phyloP scores from a whole-genome alignment of 1,140 invertebrate genomes.

The Hirudo medicinalis region DNA sequence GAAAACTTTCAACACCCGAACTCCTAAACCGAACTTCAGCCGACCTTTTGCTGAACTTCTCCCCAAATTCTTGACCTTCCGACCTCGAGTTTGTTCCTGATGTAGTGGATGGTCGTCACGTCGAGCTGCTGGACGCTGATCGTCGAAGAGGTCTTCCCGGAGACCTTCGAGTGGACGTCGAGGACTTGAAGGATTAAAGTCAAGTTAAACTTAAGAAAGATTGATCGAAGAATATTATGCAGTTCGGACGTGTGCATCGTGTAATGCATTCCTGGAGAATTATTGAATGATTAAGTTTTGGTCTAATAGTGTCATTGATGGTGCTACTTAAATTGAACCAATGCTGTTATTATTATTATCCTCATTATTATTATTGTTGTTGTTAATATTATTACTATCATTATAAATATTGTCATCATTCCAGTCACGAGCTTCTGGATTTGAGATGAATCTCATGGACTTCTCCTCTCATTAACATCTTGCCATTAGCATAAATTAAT shows the following conservation, averaged over 20 bases:
- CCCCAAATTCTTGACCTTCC: slow-evolving; percentile 77
- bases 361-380: not conserved
- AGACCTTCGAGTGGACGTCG: not conserved
- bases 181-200: too few species aligned
- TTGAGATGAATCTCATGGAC: too few species aligned
- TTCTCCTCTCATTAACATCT: too few species aligned
- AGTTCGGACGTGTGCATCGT: too few species aligned
- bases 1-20: not conserved
- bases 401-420: not conserved
- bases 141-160: slow-evolving; percentile 43
- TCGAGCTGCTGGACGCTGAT: slow-evolving; percentile 45
- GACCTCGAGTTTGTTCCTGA: slow-evolving; percentile 73
- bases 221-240: too few species aligned
- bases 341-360: not conserved
- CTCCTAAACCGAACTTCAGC: not conserved
- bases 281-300: too few species aligned
- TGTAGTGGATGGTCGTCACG: slow-evolving; percentile 48
- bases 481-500: too few species aligned
- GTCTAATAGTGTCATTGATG: too few species aligned
- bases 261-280: too few species aligned
- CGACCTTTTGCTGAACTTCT: slow-evolving; percentile 79
- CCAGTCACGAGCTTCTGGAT: too few species aligned
- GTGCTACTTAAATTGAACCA: too few species aligned
- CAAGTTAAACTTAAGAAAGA: too few species aligned
- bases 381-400: not conserved